Percentiles rank a stretch among this genome's conserved stretches.
Evolutionary conservation across 2,113 vertebrate genomes (phyloP).

Genomic region (Salminus brasiliensis): DNA sequence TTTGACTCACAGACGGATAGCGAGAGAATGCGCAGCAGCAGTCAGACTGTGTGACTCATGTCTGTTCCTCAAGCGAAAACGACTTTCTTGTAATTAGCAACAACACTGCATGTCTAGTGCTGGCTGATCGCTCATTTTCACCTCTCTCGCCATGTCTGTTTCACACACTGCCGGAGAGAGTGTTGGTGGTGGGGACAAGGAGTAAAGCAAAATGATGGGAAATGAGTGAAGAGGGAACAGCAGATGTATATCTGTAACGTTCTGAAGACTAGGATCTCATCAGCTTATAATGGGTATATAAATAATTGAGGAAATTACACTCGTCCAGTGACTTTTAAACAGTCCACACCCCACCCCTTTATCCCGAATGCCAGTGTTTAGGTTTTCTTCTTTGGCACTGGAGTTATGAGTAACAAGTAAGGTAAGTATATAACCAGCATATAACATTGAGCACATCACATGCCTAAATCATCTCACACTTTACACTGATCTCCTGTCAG

Average conservation of each 20-base stretch:
- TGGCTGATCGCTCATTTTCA: constrained; percentile 25
- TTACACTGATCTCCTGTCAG: too few relatives aligned
- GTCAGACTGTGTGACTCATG: constrained; percentile 1
- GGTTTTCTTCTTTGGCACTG: too few relatives aligned
- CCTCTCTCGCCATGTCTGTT: constrained; percentile 19
- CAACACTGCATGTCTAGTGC: constrained; percentile 18
- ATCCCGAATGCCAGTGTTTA: too few relatives aligned
- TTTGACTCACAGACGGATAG: constrained; percentile 17
- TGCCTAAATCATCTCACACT: too few relatives aligned
- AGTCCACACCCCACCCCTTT: too few relatives aligned
- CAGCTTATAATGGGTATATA: too few relatives aligned
- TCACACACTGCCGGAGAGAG: constrained; percentile 19
- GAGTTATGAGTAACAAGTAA: too few relatives aligned
- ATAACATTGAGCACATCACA: too few relatives aligned
- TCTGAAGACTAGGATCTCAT: not conserved
- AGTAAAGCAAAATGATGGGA: not conserved
- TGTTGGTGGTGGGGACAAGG: not conserved
- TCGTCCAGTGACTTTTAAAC: too few relatives aligned
- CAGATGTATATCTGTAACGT: not conserved
- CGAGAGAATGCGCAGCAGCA: not conserved
- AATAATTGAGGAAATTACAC: too few relatives aligned
- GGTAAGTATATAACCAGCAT: too few relatives aligned
- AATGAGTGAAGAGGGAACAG: not conserved
- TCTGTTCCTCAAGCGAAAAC: constrained; percentile 15
- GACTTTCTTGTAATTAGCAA: constrained; percentile 38